Conservation (phyloP, 2,888 invertebrate species). For the Notodonta ziczac region DNA sequence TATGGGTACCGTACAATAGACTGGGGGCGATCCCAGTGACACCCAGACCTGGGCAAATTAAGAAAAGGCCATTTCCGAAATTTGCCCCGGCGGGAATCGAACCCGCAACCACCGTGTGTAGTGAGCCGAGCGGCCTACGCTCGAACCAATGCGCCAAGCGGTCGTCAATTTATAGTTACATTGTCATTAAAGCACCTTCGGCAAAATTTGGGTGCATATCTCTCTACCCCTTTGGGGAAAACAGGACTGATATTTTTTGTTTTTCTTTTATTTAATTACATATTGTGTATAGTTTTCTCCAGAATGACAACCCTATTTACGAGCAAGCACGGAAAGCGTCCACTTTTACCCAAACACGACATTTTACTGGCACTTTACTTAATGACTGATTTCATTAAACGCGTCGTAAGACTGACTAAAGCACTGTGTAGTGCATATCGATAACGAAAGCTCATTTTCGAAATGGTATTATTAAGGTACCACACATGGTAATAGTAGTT, state of each 20-base stretch:
- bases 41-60: too few species aligned
- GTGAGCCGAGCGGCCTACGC: too few species aligned
- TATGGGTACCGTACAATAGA: too few species aligned
- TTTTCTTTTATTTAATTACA: too few species aligned
- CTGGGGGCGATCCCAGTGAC: too few species aligned
- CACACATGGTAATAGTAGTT: conserved; percentile 21
- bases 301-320: conserved; percentile 36
- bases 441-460: conserved; percentile 61
- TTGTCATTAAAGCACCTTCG: conserved; percentile 1
- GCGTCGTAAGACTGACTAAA: conserved; percentile 54
- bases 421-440: conserved; percentile 53
- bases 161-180: background rate
- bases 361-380: conserved; percentile 68
- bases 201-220: too few species aligned
- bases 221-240: too few species aligned
- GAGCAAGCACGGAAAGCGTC: conserved; percentile 24
- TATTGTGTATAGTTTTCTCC: conserved; percentile 1
- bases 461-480: conserved; percentile 58
- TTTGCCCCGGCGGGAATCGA: too few species aligned
- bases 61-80: too few species aligned
- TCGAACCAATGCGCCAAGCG: too few species aligned
- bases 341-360: conserved; percentile 54
- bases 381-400: conserved; percentile 79
- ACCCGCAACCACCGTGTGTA: too few species aligned
- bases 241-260: too few species aligned